A percentile compares a stretch with the other conserved stretches of the same genome.
Evolutionary conservation across 2,888 invertebrate genomes (phyloP).

Genomic region (Thymelicus lineola): DNA sequence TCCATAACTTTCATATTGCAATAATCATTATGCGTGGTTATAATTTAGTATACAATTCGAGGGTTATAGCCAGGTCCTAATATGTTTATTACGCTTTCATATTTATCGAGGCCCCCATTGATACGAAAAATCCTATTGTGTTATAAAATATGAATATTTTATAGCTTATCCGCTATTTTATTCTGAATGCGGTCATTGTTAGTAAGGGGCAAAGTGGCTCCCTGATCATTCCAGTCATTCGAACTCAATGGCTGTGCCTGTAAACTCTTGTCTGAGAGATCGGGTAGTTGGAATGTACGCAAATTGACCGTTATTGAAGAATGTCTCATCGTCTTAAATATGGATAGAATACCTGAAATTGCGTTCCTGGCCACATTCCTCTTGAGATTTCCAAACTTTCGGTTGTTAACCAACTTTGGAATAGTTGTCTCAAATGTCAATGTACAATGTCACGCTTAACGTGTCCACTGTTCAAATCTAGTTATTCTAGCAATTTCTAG

Average conservation of each 20-base stretch:
- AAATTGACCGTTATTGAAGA: conserved; percentile 54
- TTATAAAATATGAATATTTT: conserved; percentile 72
- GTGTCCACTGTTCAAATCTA: not conserved
- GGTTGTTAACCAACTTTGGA: not conserved
- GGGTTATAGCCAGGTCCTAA: conserved; percentile 34
- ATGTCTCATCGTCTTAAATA: conserved; percentile 36
- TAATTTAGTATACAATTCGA: conserved; percentile 15
- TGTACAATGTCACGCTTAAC: not conserved
- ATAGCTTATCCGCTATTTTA: conserved; percentile 66
- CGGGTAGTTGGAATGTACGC: conserved; percentile 43
- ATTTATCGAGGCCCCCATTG: conserved; percentile 57
- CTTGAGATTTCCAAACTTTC: conserved; percentile 13
- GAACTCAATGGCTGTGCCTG: conserved; percentile 50
- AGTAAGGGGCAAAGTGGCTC: conserved; percentile 51
- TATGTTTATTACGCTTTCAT: conserved; percentile 48
- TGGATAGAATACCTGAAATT: conserved; percentile 30
- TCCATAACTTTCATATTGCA: not conserved
- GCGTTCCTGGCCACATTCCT: not conserved
- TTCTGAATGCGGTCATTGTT: conserved; percentile 67
- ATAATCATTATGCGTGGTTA: conserved; percentile 1
- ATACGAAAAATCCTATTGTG: conserved; percentile 59
- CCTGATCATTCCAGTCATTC: conserved; percentile 60
- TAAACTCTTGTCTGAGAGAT: conserved; percentile 49
- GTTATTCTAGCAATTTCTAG: not conserved
- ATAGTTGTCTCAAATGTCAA: not conserved